These are phyloP conservation scores for Sterrhoptilus dennistouni DNA, from an alignment of 2,113 vertebrate species.

Conservation along the genomic window DNA sequence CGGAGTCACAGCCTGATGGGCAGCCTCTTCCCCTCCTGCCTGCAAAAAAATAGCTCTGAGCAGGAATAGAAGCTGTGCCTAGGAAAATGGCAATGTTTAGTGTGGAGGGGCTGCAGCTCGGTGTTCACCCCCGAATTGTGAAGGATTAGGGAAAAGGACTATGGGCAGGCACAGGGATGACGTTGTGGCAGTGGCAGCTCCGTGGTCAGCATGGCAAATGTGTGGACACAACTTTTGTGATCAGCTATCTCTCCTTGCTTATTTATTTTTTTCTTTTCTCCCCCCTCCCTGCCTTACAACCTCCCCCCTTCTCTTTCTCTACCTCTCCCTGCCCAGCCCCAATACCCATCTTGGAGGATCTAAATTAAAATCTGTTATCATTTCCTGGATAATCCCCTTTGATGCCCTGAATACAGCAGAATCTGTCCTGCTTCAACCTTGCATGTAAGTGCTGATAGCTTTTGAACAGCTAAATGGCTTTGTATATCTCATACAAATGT, in stretches of 20 bases:
- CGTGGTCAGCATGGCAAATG: neutral
- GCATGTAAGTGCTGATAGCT: conserved; percentile 69
- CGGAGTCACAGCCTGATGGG: neutral
- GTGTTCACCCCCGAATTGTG: neutral
- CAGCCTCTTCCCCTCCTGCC: neutral
- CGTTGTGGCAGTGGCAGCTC: neutral
- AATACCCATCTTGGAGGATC: conserved; percentile 63
- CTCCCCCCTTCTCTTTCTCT: neutral
- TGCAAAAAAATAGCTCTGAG: neutral
- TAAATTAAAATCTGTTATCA: conserved; percentile 83
- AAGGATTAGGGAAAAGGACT: neutral
- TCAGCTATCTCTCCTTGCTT: neutral
- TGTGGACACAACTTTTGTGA: neutral
- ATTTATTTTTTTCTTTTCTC: neutral
- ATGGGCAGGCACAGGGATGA: neutral
- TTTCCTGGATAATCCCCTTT: conserved; percentile 76
- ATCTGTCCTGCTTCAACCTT: conserved; percentile 68
- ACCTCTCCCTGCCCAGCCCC: conserved; percentile 2
- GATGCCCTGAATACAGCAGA: conserved; percentile 68
- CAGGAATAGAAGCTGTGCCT: neutral
- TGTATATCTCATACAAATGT: conserved; percentile 63
- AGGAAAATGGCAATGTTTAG: neutral
- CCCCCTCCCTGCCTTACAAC: neutral
- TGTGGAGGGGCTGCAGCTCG: rapidly evolving
- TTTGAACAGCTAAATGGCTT: conserved; percentile 71